These are phyloP conservation scores for Ambastaia sidthimunki DNA, from an alignment of 2,797 vertebrate species.

Conservation along the genomic window DNA sequence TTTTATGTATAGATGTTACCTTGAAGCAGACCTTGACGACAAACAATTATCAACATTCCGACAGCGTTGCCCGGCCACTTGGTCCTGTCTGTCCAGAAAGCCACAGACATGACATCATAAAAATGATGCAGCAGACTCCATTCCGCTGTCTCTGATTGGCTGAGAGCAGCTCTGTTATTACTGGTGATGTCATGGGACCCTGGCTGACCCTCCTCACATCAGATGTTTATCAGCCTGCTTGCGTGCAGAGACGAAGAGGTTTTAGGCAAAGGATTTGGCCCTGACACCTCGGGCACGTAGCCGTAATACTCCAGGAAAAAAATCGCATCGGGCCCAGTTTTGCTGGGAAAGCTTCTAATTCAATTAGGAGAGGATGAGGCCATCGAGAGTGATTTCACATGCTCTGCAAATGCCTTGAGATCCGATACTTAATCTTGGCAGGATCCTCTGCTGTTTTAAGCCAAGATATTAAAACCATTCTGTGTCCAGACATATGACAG, in stretches of 20 bases:
- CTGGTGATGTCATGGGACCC: constrained; percentile 74
- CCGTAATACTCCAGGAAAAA: constrained; percentile 41
- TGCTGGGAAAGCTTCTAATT: constrained; percentile 76
- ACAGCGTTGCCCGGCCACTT: constrained; percentile 48
- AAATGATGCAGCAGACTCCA: constrained; percentile 42
- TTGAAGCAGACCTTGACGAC: constrained; percentile 20
- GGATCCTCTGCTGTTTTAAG: constrained; percentile 71
- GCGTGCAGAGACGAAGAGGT: constrained; percentile 55
- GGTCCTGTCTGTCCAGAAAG: constrained; percentile 41
- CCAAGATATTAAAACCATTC: constrained; percentile 72
- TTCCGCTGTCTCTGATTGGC: constrained; percentile 55
- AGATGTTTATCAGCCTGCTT: constrained; percentile 70
- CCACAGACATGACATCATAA: constrained; percentile 60
- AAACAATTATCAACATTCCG: constrained; percentile 23
- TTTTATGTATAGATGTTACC: neutral
- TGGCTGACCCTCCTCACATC: constrained; percentile 67
- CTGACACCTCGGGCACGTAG: constrained; percentile 57
- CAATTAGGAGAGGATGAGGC: constrained; percentile 76
- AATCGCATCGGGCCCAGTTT: constrained; percentile 51
- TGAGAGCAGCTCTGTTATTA: constrained; percentile 53
- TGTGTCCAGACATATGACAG: constrained; percentile 66
- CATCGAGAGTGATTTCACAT: constrained; percentile 73
- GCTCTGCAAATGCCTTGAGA: constrained; percentile 71
- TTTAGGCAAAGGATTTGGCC: constrained; percentile 62
- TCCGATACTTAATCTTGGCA: constrained; percentile 76